Base-by-base conservation (phyloP, 2,888 invertebrate genomes). In the Apamea epomidion region DNA sequence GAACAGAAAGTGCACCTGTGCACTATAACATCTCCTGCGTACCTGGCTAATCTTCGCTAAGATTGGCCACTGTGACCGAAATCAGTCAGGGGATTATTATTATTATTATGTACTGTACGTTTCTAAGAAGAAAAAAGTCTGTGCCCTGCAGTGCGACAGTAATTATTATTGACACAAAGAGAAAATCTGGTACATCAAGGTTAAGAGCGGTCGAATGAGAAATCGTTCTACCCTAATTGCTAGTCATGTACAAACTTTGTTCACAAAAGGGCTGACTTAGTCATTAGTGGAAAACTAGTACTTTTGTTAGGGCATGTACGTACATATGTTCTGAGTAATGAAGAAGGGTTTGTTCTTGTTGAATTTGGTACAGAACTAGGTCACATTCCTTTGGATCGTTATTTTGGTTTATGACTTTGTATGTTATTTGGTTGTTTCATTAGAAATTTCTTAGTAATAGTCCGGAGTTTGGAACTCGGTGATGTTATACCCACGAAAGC, bases 181-280 rank as follows among this genome's bases (percentile, higher is more conserved):
- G 68, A 86, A 87, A 86, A 79, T 37, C 25, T 67, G 25, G 32
- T 67, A 29, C 45, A 58, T 58, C 74, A 82, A 85, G 87, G 86
- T 73, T 48, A 74, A 1, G 7, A 45, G 8, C 21, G 60, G 64
- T 58, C 4, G 12, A 78, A 78, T 72, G 58, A 71, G 87, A 80
- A 85, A 87, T 76, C 76, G 85, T 78, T 85, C 77, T 69, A 75
- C 21, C 45, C 80, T 82, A 76, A 78, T 86, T 75, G 60, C 54
- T 73, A 1, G 51, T 69, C 58, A 68, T 84, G 78, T 85, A 71
- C 74, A 67, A 74, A 75, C 54, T 65, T 58, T 73, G 73, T 32
- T 85, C 54, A 6, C 42, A 29, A 76, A 86, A 87, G 67, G 73
- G 62, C 73, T 67, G 62, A 71, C 37, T 51, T 8, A 70, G 58